Evolutionary conservation across 2,888 invertebrate species (phyloP).

Genomic region (Pemphredon lugubris): DNA sequence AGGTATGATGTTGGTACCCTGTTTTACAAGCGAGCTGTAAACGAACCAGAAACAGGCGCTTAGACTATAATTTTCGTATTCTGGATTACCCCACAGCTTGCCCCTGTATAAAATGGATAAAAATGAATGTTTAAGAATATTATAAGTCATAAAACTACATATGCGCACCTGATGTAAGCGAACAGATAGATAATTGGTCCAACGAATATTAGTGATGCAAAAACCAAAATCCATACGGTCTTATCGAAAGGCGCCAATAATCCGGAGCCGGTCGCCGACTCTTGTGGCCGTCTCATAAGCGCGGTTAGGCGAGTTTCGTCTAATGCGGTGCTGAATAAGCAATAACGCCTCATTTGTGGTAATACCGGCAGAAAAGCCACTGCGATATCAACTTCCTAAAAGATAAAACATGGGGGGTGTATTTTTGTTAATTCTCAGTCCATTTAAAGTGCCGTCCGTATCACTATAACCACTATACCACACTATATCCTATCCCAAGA

Average conservation of each 20-base stretch:
- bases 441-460: background rate
- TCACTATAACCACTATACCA: too few relatives aligned
- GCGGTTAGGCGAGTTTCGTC: constrained; percentile 91
- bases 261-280: constrained; percentile 92
- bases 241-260: constrained; percentile 90
- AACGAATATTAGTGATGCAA: constrained; percentile 87
- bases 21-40: constrained; percentile 93
- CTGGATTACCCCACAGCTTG: constrained; percentile 82
- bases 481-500: too few relatives aligned
- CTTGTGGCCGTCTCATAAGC: constrained; percentile 90
- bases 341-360: constrained; percentile 82
- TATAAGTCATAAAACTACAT: background rate
- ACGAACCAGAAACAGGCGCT: constrained; percentile 92
- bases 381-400: constrained; percentile 88
- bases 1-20: constrained; percentile 91
- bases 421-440: constrained; percentile 1
- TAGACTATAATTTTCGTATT: constrained; percentile 84
- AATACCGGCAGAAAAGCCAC: constrained; percentile 90
- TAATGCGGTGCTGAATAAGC: constrained; percentile 84
- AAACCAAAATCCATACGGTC: constrained; percentile 88
- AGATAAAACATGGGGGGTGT: constrained; percentile 15
- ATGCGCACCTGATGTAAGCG: constrained; percentile 83
- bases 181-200: constrained; percentile 90
- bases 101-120: constrained; percentile 32
- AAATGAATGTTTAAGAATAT: background rate